Evolutionary conservation across 2,888 invertebrate genomes (phyloP), one percentile per base, ranked within the genome.

Genomic region (Stenichneumon culpator): DNA sequence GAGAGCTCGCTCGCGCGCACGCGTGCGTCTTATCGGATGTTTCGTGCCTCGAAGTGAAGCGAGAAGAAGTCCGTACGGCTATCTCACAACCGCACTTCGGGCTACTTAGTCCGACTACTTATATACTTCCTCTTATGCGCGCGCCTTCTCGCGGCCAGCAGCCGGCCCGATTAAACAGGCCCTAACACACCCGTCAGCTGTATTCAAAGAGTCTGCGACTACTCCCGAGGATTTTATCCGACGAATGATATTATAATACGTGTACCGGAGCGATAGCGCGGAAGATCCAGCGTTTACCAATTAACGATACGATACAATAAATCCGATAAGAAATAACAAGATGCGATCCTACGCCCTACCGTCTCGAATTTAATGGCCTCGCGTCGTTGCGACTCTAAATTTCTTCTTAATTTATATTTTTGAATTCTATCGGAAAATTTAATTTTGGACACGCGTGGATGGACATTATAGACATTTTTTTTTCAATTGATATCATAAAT

Each of bases 1-100:
- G 60, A 60, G 60, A 19, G 57, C 52, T 36, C 67, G 44, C 54
- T 50, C 77, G 44, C 36, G 44, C 86, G 83, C 84, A 88, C 90
- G 89, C 89, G 88, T 88, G 89, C 88, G 88, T 88, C 88, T 90
- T 90, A 90, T 91, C 90, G 89, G 87, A 88, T 88, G 84, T 88
- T 89, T 89, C 87, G 87, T 87, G 86, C 80, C 80, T 82, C 86
- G 72, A 44, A 77, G 44, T 68, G 57, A 63, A 73, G 47, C 68
- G 77, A 65, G 60, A 73, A 83, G 77, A 50, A 60, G 57, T 28
- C 47, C 19, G 79, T 39, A 73, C 54, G 25, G 69, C 65, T 85
- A 85, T 82, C 82, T 85, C 70, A 19, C 70, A 28, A 69, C 73
- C 68, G 68, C 73, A 78, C 78, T 84, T 77, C 52, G 67, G 72